Evolutionary conservation across 2,113 vertebrate genomes (phyloP).

Genomic region (Passer montanus): DNA sequence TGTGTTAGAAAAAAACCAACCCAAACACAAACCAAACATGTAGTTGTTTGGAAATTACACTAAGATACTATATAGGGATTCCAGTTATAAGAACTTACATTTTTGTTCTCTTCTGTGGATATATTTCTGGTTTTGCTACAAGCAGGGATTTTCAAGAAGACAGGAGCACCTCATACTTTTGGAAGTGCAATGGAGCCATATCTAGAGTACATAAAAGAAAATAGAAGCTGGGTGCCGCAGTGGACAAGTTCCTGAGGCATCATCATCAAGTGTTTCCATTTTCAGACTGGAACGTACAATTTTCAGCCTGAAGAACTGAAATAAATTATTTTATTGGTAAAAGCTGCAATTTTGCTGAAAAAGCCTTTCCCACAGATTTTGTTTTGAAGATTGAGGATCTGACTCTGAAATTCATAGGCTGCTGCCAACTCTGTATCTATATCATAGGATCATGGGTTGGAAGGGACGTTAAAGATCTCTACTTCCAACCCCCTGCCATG

Average conservation of each 20-base stretch:
- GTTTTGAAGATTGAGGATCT: background rate
- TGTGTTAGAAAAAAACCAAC: accelerated
- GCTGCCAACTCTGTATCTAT: background rate
- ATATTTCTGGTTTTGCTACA: background rate
- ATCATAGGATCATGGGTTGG: background rate
- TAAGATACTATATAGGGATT: background rate
- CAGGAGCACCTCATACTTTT: background rate
- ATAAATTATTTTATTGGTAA: background rate
- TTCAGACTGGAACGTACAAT: background rate
- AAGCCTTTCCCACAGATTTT: background rate
- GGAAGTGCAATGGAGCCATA: background rate
- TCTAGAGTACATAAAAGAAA: background rate
- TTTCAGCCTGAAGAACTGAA: background rate
- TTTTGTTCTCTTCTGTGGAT: background rate
- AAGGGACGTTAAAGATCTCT: background rate
- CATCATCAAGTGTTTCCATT: background rate
- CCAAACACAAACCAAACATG: background rate
- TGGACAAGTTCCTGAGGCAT: background rate
- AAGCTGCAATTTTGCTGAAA: background rate
- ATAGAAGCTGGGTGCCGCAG: background rate
- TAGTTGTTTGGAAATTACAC: background rate
- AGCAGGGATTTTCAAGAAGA: background rate
- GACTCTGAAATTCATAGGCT: background rate
- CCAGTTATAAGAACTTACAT: background rate
- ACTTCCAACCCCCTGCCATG: accelerated